Evolutionary conservation across 2,888 invertebrate species (phyloP), one percentile per base, ranked within the genome.

Genomic region (Ischnus inquisitorius): DNA sequence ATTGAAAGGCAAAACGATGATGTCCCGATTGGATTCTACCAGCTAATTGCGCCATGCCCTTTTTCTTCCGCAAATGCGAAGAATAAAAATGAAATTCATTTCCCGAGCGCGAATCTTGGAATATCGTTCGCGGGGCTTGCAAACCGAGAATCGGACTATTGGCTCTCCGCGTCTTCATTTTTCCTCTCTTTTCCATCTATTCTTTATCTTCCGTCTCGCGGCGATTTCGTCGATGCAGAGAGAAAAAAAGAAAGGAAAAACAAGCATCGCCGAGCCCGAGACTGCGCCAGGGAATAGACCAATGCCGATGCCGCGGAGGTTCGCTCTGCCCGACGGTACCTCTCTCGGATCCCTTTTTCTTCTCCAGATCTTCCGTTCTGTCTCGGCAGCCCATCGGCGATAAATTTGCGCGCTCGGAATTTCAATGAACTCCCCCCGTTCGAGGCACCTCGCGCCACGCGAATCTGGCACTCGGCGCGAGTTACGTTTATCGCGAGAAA

Each of bases 361-460:
- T 34, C 16, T 41, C n/a, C 64, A n/a, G 34, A 54, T 76, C 34
- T 64, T 25, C 25, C 34, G 22, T 60, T 41, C 39, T 67, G 65
- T 67, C 41, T 67, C 65, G 19, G 39, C 57, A 71, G 72, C 64
- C 60, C 57, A 77, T 28, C 39, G 46, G 43, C 28, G 54, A 77
- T 82, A 77, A 46, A 82, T 72, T 67, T 65, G 43, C 57, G 60
- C 48, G 46, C 65, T 46, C 41, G 67, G 69, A 77, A 67, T 82
- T 77, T 67, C 77, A 67, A 72, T 57, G 67, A 71, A 54, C 62
- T 71, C 34, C 2, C 34, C 2, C 28, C 19, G 10, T 48, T 16
- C 48, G 10, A 39, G 6, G 64, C 39, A 10, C 16, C 16, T 65
- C 41, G 28, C 57, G 16, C 34, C 8, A 5, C 25, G 34, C 34